Conservation (phyloP, 2,797 vertebrate species). For the Sebastes itinus region DNA sequence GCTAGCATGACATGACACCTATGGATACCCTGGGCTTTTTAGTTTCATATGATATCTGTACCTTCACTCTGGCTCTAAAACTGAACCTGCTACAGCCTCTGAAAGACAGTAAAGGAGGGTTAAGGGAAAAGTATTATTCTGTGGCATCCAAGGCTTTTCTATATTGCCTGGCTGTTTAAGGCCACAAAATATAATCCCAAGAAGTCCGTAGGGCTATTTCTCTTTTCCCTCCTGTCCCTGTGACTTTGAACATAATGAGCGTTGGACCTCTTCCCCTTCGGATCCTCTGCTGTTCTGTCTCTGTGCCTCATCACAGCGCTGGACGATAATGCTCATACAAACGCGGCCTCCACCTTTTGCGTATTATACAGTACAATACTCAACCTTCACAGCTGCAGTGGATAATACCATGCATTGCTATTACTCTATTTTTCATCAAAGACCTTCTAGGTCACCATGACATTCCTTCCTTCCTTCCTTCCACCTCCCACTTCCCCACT, state of each 20-base stretch:
- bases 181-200: slow-evolving; percentile 46
- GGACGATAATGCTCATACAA: slow-evolving; percentile 38
- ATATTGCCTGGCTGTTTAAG: slow-evolving; percentile 29
- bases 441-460: slow-evolving; percentile 74
- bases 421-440: slow-evolving; percentile 66
- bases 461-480: slow-evolving; percentile 53
- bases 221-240: slow-evolving; percentile 20
- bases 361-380: slow-evolving; percentile 48
- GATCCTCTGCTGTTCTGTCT: slow-evolving; percentile 28
- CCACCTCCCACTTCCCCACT: slow-evolving; percentile 21
- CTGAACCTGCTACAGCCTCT: too few relatives aligned
- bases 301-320: slow-evolving; percentile 47
- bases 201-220: slow-evolving; percentile 35
- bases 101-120: not conserved
- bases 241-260: slow-evolving; percentile 60
- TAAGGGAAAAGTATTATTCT: slow-evolving; percentile 19
- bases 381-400: slow-evolving; percentile 58
- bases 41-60: too few relatives aligned
- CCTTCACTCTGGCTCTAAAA: too few relatives aligned
- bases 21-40: too few relatives aligned
- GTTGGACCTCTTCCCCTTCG: slow-evolving; percentile 36
- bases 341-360: slow-evolving; percentile 25
- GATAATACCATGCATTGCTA: slow-evolving; percentile 48
- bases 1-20: too few relatives aligned
- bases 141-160: slow-evolving; percentile 31